phyloP scores from a whole-genome alignment of 1,140 invertebrate genomes.

The Yoshiicerus persimilis region DNA sequence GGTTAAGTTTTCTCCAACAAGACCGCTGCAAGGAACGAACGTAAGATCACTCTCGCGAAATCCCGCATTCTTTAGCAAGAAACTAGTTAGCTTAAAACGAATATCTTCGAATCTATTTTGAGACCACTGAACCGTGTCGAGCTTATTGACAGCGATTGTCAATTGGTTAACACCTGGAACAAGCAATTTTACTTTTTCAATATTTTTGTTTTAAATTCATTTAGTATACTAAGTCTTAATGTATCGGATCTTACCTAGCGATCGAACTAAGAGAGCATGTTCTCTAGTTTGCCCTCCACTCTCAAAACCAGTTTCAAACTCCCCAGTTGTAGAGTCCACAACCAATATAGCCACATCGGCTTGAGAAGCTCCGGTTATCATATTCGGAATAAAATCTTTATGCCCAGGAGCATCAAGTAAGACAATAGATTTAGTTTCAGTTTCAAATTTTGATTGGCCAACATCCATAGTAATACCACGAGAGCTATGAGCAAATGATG shows the following conservation, averaged over 20 bases:
- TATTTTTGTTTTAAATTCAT: too few species aligned
- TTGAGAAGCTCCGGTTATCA: conserved; percentile 96
- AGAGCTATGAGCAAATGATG: conserved; percentile 56
- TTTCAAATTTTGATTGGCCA: conserved; percentile 91
- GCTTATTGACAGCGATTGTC: conserved; percentile 81
- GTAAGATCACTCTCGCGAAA: conserved; percentile 84
- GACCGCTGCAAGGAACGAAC: conserved; percentile 93
- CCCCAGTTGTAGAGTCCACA: conserved; percentile 87
- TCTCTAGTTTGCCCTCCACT: conserved; percentile 96
- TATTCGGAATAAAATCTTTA: conserved; percentile 98
- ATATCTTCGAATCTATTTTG: conserved; percentile 85
- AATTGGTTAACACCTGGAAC: conserved; percentile 75
- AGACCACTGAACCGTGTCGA: conserved; percentile 78
- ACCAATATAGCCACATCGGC: conserved; percentile 96
- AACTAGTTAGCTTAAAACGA: conserved; percentile 76
- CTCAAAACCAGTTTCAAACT: conserved; percentile 99
- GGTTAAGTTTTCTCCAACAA: conserved; percentile 89
- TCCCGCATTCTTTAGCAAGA: conserved; percentile 87
- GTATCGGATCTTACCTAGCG: conserved; percentile 66
- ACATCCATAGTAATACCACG: conserved; percentile 97
- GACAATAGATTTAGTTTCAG: conserved; percentile 77
- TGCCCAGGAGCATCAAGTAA: conserved; percentile 97
- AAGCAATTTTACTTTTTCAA: too few species aligned
- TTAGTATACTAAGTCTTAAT: neutral
- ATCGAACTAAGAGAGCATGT: conserved; percentile 90